phyloP scores from a whole-genome alignment of 1,140 invertebrate genomes.

The Latrodectus geometricus region DNA sequence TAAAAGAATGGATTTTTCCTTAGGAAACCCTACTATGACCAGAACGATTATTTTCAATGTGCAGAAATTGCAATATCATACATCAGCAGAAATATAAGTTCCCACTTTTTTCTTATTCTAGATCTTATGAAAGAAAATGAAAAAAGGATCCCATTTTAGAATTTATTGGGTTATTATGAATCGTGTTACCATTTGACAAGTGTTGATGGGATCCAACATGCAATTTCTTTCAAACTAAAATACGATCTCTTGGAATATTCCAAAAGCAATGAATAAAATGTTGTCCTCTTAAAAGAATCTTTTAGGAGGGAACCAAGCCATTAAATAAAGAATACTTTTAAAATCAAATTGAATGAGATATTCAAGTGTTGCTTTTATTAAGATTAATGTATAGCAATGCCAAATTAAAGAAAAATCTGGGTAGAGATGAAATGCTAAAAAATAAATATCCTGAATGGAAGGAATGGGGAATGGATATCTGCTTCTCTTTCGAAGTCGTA shows the following conservation, averaged over 20 bases:
- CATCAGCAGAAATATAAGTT: not conserved
- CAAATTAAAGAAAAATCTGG: constrained; percentile 58
- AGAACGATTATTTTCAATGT: not conserved
- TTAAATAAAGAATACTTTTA: constrained; percentile 51
- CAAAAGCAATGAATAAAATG: constrained; percentile 21
- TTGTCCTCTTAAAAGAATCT: not conserved
- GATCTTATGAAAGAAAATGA: not conserved
- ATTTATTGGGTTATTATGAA: not conserved
- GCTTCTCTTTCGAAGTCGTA: not conserved
- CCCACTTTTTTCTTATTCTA: not conserved
- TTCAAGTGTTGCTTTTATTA: constrained; percentile 35
- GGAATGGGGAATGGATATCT: not conserved
- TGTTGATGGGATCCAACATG: constrained; percentile 15
- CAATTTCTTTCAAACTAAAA: constrained; percentile 26
- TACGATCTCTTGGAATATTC: not conserved
- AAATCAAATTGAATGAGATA: constrained; percentile 55
- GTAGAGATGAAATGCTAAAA: not conserved
- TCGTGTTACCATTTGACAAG: constrained; percentile 33
- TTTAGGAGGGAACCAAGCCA: not conserved
- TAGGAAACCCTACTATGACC: too few relatives aligned
- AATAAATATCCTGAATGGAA: constrained; percentile 34
- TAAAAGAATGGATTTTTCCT: too few relatives aligned
- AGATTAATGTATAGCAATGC: constrained; percentile 39
- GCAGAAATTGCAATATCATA: not conserved
- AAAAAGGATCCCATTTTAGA: not conserved